Evolutionary conservation across 1,140 invertebrate species (phyloP), one percentile per base, ranked within the genome.

Genomic region (Globodera rostochiensis): DNA sequence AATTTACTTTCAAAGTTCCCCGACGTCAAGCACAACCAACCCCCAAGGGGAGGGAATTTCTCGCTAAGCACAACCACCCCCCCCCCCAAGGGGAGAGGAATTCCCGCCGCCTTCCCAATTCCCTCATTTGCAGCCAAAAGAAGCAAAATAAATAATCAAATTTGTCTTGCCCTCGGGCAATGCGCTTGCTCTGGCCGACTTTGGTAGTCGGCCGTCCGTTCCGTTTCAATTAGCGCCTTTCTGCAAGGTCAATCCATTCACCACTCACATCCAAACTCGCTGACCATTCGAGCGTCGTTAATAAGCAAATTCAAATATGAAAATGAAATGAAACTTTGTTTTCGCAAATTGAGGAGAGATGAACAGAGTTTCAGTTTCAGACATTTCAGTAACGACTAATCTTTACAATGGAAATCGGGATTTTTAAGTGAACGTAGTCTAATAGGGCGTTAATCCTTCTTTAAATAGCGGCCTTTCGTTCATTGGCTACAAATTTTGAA

Each of bases 191-290:
- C 19, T 19, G 57, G 57, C 19, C 57, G 11, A 15, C 4, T 64
- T 64, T 64, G 57, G 57, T 64, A 11, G 13, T 71, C 46, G 69
- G 46, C 69, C 69, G 69, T 21, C 69, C n/a, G 25, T 71, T 71
- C 69, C 69, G 36, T 71, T 71, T 71, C 69, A 71, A 71, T 71
- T 71, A 71, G 69, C 69, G 69, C 69, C 69, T 71, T 71, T 71
- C 36, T 9, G 69, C 60, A 15, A 47, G 69, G 69, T 47, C 69
- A 71, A 71, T 71, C n/a, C 6, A 71, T 71, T 71, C 69, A 11
- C 1, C 36, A 7, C 36, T 71, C 46, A n/a, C 69, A 36, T 71
- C 36, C 69, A 47, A 71, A 25, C n/a, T 70, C n/a, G 11, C n/a
- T 36, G 69, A 13, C 69, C 69, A 71, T 47, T 71, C n/a, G 69